These are phyloP conservation scores for Hydrochoerus hydrochaeris DNA, from an alignment of 2,113 vertebrate species.

Conservation along the genomic window DNA sequence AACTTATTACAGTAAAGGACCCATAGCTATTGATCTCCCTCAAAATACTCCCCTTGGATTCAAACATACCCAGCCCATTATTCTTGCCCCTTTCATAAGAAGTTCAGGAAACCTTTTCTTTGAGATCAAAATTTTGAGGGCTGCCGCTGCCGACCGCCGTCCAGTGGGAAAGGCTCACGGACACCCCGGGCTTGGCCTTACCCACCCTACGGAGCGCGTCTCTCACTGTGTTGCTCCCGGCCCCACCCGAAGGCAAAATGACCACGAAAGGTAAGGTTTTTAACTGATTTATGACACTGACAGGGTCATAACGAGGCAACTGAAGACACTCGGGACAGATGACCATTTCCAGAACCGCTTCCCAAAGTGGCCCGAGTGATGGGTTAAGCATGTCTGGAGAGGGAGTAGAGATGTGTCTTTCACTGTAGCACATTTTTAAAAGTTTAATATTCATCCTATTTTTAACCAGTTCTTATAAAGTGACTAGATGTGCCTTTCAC, in stretches of 20 bases:
- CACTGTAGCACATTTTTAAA: not conserved
- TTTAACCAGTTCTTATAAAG: not conserved
- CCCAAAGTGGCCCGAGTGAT: not conserved
- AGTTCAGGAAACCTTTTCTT: not conserved
- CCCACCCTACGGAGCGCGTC: accelerated
- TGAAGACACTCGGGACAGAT: not conserved
- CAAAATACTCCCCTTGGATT: not conserved
- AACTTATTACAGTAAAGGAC: not conserved
- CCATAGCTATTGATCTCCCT: not conserved
- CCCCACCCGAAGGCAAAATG: not conserved
- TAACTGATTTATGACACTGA: not conserved
- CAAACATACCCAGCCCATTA: not conserved
- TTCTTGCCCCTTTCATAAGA: not conserved
- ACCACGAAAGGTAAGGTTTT: not conserved
- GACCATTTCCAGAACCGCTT: not conserved
- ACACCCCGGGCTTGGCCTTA: not conserved
- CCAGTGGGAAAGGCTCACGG: not conserved
- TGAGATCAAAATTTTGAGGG: not conserved
- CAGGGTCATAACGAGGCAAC: not conserved
- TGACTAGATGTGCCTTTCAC: not conserved
- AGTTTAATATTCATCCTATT: not conserved
- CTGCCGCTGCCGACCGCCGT: not conserved
- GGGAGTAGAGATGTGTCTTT: not conserved
- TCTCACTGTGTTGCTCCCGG: not conserved
- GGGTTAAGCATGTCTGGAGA: not conserved